Percentiles rank a stretch among this genome's conserved stretches.
Evolutionary conservation across 2,113 vertebrate genomes (phyloP).

Genomic region (Pitta sordida): DNA sequence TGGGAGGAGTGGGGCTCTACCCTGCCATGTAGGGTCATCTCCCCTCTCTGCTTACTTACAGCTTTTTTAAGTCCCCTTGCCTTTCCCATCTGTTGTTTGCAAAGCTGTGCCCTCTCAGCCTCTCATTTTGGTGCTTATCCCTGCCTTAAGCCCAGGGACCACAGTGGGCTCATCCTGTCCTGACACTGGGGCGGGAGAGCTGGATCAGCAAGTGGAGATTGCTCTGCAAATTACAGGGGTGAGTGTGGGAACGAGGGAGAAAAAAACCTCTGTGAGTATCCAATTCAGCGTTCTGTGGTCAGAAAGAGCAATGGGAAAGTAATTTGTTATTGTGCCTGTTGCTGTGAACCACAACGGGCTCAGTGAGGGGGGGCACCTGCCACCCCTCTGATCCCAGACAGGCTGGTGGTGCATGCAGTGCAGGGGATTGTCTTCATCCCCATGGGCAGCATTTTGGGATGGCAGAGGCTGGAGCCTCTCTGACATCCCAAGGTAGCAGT

Average conservation of each 20-base stretch:
- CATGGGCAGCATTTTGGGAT: background rate
- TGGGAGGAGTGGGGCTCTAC: background rate
- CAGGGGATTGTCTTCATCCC: background rate
- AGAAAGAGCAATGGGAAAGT: background rate
- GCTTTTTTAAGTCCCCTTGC: background rate
- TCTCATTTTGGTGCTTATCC: background rate
- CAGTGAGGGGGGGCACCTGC: background rate
- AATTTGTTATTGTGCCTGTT: background rate
- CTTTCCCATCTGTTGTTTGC: background rate
- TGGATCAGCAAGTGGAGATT: background rate
- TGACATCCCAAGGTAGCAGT: background rate
- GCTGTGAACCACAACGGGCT: background rate
- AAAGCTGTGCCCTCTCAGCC: background rate
- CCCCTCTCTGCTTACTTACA: background rate
- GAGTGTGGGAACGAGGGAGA: background rate
- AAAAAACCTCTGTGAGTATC: background rate
- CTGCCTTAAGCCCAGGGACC: background rate
- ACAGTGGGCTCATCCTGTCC: fast-evolving
- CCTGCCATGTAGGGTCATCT: background rate
- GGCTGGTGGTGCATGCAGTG: fast-evolving
- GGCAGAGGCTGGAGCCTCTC: background rate
- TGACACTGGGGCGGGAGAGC: background rate
- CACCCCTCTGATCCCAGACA: background rate
- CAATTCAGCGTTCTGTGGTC: background rate
- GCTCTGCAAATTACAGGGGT: background rate